A percentile compares a stretch with the other conserved stretches of the same genome.
phyloP scores from a whole-genome alignment of 1,140 invertebrate species.

The Halyomorpha halys region DNA sequence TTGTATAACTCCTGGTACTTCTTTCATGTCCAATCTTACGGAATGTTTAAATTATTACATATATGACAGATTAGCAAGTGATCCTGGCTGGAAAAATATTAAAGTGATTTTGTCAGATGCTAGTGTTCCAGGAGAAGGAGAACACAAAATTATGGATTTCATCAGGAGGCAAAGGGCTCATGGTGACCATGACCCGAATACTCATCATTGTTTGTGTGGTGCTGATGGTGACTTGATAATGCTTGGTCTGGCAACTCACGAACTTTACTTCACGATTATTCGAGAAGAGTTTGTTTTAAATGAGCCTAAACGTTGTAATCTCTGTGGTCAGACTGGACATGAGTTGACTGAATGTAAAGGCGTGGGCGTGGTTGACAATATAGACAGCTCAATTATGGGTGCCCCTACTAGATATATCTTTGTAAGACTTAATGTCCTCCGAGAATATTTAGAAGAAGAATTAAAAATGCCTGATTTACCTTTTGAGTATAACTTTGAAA shows the following conservation, averaged over 20 bases:
- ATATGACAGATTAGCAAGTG: slow-evolving; percentile 84
- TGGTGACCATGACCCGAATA: slow-evolving; percentile 95
- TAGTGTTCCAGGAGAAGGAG: slow-evolving; percentile 90
- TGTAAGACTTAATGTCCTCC: slow-evolving; percentile 79
- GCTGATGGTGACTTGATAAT: slow-evolving; percentile 99
- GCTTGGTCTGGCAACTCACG: slow-evolving; percentile 95
- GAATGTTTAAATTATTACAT: slow-evolving; percentile 93
- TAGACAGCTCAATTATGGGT: slow-evolving; percentile 39
- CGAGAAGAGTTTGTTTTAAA: slow-evolving; percentile 98
- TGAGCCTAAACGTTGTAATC: slow-evolving; percentile 88
- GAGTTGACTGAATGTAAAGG: slow-evolving; percentile 93
- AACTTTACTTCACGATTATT: slow-evolving; percentile 96
- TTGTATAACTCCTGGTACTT: slow-evolving; percentile 97
- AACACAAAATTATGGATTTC: slow-evolving; percentile 99
- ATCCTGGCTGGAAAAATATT: slow-evolving; percentile 90
- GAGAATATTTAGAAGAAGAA: slow-evolving; percentile 91
- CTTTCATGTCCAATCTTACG: slow-evolving; percentile 93
- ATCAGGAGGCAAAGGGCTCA: slow-evolving; percentile 90
- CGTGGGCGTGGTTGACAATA: slow-evolving; percentile 47
- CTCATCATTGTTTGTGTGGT: slow-evolving; percentile 93
- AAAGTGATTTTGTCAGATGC: slow-evolving; percentile 90
- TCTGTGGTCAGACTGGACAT: slow-evolving; percentile 88
- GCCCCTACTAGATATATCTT: slow-evolving; percentile 77
- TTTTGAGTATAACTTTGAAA: slow-evolving; percentile 80
- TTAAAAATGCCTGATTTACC: slow-evolving; percentile 87